Evolutionary conservation across 2,797 vertebrate species (phyloP), one percentile per base, ranked within the genome.

Genomic region (Cynopterus sphinx): DNA sequence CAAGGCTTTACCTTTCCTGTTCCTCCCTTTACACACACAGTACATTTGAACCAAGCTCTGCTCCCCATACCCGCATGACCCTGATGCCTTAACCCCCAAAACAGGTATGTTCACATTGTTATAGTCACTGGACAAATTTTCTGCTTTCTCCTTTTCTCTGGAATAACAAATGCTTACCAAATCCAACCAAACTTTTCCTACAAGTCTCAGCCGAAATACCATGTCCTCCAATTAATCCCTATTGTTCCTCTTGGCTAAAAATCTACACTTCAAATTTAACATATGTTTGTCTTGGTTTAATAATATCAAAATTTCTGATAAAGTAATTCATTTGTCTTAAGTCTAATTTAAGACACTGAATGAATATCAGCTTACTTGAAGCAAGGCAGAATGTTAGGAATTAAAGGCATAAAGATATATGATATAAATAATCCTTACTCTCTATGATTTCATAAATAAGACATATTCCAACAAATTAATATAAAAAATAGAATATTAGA

Each of bases 401-500:
- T 95, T 83, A 94, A 78, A 83, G n/a, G 78, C 53, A 75, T 89
- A 70, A 94, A 93, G 91, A 33, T 43, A 46, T 61, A 74, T 49
- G 49, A 73, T 86, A 5, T 10, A 87, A 70, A 5, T 10, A 90
- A 70, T 33, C 17, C 31, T 93, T 53, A 87, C 2, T 28, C 36
- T 79, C 22, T 87, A 63, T 28, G 43, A 79, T 70, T 90, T 24
- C 43, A 88, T 82, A 90, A 78, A 55, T 28, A 77, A 91, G 24
- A 78, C 19, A 41, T 28, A 74, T 22, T 65, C 33, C 81, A 93
- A 77, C 31, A 90, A 93, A 95, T 15, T 22, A 94, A 95, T 78
- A 87, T 43, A 71, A 73, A 65, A 94, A 94, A 71, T 41, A 78
- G 9, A 85, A 74, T 71, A 74, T 24, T 4, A 87, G 12, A 88